Conservation (phyloP, 1,140 invertebrate genomes). For the Aphelenchoides besseyi region DNA sequence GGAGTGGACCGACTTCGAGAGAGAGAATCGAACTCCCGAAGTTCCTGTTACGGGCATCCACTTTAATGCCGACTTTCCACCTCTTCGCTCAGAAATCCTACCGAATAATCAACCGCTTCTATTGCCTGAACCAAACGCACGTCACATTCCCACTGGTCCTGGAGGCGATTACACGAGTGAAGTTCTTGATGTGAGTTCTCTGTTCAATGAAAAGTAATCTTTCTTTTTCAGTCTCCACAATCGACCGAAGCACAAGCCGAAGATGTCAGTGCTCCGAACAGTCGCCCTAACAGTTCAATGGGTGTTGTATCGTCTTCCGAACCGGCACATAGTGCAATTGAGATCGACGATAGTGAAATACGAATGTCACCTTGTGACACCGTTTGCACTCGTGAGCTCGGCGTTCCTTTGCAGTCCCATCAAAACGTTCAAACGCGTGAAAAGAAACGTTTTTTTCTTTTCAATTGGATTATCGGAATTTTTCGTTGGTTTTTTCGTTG, state of each 20-base stretch:
- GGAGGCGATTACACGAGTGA: too few species aligned
- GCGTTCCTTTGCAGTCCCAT: neutral
- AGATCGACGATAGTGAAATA: neutral
- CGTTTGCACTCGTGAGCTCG: neutral
- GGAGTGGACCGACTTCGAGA: too few species aligned
- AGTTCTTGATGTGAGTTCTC: too few species aligned
- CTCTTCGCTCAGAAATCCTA: neutral
- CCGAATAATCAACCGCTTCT: too few species aligned
- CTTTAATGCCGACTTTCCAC: neutral
- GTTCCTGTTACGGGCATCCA: too few species aligned
- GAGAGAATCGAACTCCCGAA: too few species aligned
- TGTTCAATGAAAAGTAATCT: too few species aligned
- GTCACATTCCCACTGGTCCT: too few species aligned
- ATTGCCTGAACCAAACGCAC: too few species aligned
- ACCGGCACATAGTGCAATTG: neutral
- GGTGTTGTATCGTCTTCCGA: neutral
- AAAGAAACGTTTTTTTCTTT: neutral
- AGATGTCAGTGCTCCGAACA: neutral
- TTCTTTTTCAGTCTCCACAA: too few species aligned
- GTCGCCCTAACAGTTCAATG: neutral
- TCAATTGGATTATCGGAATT: neutral
- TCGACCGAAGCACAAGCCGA: neutral
- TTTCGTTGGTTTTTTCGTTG: conserved; percentile 1
- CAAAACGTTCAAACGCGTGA: neutral
- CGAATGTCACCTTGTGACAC: neutral